phyloP scores from a whole-genome alignment of 2,797 vertebrate species.

The Phalanger gymnotis region DNA sequence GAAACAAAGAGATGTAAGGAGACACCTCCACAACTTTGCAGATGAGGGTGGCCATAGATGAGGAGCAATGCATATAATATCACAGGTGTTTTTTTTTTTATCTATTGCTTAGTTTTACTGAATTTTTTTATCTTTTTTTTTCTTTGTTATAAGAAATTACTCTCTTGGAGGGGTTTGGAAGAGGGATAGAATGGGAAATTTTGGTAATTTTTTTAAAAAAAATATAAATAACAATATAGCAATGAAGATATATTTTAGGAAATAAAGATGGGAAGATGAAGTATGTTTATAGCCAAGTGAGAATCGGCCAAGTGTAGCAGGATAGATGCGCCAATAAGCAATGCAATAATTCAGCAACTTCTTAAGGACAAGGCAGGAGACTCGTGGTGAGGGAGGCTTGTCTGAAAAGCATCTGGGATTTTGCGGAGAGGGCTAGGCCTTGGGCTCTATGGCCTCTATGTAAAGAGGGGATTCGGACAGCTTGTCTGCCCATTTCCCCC shows the following conservation, averaged over 20 bases:
- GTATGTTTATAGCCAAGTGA: background rate
- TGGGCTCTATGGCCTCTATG: too few relatives aligned
- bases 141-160: background rate
- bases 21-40: background rate
- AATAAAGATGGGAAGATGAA: background rate
- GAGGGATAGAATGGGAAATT: background rate
- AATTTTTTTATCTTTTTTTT: background rate
- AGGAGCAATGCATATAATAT: background rate
- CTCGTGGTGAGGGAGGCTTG: too few relatives aligned
- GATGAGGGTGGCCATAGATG: background rate
- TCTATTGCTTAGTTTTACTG: background rate
- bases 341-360: background rate
- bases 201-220: background rate
- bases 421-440: too few relatives aligned
- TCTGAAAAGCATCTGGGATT: too few relatives aligned
- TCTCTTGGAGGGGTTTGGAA: background rate
- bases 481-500: too few relatives aligned
- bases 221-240: too few relatives aligned
- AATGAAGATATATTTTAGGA: background rate
- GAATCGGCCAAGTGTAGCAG: background rate
- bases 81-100: too few relatives aligned
- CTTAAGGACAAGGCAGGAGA: background rate
- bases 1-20: background rate
- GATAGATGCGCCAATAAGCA: background rate
- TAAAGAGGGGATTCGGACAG: too few relatives aligned